phyloP scores from a whole-genome alignment of 2,888 invertebrate genomes.

The Apodemia mormo region DNA sequence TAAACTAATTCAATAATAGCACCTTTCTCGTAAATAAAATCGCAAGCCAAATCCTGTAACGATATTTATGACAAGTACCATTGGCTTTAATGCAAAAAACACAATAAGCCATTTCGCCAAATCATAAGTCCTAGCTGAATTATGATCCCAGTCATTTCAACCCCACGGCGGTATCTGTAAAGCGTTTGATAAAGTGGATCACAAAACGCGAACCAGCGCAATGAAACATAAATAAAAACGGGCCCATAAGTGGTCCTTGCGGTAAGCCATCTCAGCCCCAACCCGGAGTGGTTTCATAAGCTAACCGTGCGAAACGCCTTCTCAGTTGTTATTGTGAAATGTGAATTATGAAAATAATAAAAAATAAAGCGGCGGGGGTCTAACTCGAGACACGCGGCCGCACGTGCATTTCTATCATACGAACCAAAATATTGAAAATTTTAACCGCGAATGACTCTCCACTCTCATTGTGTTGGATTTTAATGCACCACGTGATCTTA shows the following conservation, averaged over 20 bases:
- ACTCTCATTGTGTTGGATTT: constrained; percentile 47
- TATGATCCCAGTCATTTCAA: constrained; percentile 72
- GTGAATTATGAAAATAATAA: constrained; percentile 82
- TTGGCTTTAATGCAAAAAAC: constrained; percentile 74
- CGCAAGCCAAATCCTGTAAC: neutral
- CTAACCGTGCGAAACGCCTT: constrained; percentile 81
- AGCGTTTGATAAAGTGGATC: constrained; percentile 80
- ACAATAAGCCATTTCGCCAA: constrained; percentile 67
- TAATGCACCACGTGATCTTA: constrained; percentile 72
- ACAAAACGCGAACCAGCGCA: constrained; percentile 64
- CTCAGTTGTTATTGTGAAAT: constrained; percentile 79
- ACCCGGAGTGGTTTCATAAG: constrained; percentile 73
- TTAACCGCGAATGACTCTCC: constrained; percentile 61
- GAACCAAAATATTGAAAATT: constrained; percentile 79
- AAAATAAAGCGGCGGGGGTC: constrained; percentile 74
- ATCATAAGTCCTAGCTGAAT: constrained; percentile 63
- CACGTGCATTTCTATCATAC: constrained; percentile 59
- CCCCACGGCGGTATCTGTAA: constrained; percentile 72
- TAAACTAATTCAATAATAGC: neutral
- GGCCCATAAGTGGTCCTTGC: constrained; percentile 74
- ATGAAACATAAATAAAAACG: constrained; percentile 74
- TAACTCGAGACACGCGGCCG: constrained; percentile 73
- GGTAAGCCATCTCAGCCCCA: constrained; percentile 60
- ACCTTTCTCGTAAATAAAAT: neutral
- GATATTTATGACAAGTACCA: constrained; percentile 65